Base-by-base conservation (phyloP, 2,113 vertebrate species). In the Lophochroa leadbeateri region DNA sequence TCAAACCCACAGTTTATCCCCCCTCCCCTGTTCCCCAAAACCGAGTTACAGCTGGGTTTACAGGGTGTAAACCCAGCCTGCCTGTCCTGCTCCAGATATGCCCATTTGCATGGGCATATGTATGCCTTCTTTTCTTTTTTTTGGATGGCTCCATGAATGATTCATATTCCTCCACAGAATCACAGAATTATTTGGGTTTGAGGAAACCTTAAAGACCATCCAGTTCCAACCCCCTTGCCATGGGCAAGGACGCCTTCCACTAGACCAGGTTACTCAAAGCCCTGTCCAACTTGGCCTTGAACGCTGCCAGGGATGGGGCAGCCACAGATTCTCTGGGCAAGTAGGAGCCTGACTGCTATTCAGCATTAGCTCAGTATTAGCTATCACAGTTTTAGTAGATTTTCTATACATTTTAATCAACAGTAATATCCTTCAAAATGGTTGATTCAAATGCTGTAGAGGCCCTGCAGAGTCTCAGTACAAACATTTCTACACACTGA, bases 31-130 rank as follows among this genome's bases (percentile, higher is more conserved):
- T 13, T 8, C 37, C 46, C 35, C 46, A n/a, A 27, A 27, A 27
- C 6, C 33, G 9, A 39, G 58, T 7, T 0, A 24, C 31, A n/a
- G 44, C 25, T 39, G 10, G 29, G 29, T 55, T 55, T 31, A 21
- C 2, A 0, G 9, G 5, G 41, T 13, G 13, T 3, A 13, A 19
- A 6, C 13, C 10, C 53, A 75, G 13, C 33, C 35, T 6, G 9
- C 18, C 33, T 3, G 11, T 17, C n/a, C 84, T 20, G 58, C 72
- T 13, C 44, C 64, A 12, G 69, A 7, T 18, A 18, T 12, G 21
- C 1, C 8, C 0, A 0, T 24, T 25, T 10, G 13, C 23, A 4
- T 3, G 21, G 5, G 10, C 25, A 4, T 3, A 20, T 2, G 3
- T 3, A 37, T 23, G 33, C 16, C 55, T 19, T 12, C 12, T 4